Conservation (phyloP, 2,113 vertebrate species). For the Sylvietta virens region DNA sequence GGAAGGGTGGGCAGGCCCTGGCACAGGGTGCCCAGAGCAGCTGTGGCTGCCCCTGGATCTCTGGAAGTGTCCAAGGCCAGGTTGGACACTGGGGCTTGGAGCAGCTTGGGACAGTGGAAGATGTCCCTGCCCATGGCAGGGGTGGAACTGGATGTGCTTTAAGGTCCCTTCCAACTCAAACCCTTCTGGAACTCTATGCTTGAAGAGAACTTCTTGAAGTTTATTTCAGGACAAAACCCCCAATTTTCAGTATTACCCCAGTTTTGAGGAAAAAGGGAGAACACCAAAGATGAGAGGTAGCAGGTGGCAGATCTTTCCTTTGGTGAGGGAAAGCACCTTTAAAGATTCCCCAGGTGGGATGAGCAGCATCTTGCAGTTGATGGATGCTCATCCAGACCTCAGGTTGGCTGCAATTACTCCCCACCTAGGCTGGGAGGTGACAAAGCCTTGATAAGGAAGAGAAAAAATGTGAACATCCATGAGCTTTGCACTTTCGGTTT, state of each 20-base stretch:
- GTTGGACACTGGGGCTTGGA: accelerated
- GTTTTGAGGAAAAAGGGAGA: neutral
- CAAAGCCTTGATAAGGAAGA: neutral
- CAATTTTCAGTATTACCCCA: neutral
- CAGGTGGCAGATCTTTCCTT: neutral
- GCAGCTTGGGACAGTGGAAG: accelerated
- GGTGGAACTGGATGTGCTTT: accelerated
- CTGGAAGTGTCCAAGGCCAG: neutral
- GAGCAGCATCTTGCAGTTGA: neutral
- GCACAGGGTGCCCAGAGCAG: neutral
- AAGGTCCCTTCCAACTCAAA: neutral
- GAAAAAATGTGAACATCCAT: neutral
- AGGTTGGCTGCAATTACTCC: neutral
- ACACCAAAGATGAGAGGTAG: neutral
- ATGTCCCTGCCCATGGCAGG: neutral
- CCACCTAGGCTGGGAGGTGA: neutral
- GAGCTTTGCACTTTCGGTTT: neutral
- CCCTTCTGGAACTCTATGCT: neutral
- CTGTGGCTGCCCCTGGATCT: neutral
- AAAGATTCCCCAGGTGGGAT: neutral
- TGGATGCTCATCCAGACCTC: neutral
- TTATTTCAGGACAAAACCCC: neutral
- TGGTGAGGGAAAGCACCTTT: neutral
- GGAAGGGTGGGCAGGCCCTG: accelerated
- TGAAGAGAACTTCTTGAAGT: neutral